Percentiles rank a stretch among this genome's conserved stretches.
Evolutionary conservation across 2,888 invertebrate species (phyloP).

Genomic region (Rutpela maculata): DNA sequence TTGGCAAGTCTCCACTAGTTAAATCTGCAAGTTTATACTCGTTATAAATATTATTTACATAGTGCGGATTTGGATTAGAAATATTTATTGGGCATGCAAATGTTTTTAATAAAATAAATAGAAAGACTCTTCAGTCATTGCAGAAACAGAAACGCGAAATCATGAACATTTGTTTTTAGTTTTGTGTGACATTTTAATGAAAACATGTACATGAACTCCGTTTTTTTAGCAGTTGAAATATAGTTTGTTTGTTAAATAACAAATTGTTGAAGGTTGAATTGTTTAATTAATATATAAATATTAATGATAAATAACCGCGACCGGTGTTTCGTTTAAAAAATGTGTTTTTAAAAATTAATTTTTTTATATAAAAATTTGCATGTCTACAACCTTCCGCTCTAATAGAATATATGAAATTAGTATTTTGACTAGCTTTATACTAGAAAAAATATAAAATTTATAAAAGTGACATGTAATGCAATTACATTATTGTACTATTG

Average conservation of each 20-base stretch:
- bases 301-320: background rate
- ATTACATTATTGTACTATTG: conserved; percentile 34
- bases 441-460: conserved; percentile 30
- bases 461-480: conserved; percentile 26
- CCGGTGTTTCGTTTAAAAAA: background rate
- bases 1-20: conserved; percentile 84
- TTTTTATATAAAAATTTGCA: conserved; percentile 2
- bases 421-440: conserved; percentile 30
- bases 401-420: background rate
- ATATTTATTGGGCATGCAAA: background rate
- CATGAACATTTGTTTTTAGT: too few relatives aligned
- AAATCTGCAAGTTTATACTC: conserved; percentile 34
- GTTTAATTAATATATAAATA: background rate
- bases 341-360: background rate
- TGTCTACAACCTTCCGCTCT: background rate
- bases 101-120: background rate
- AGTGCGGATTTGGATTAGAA: conserved; percentile 14
- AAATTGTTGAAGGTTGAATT: background rate
- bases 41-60: conserved; percentile 2
- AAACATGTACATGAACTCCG: too few relatives aligned
- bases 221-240: too few relatives aligned
- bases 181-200: too few relatives aligned
- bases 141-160: too few relatives aligned
- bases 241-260: background rate
- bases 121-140: background rate